Conservation (phyloP, 1,140 invertebrate genomes). For the Platorchestia sp. region DNA sequence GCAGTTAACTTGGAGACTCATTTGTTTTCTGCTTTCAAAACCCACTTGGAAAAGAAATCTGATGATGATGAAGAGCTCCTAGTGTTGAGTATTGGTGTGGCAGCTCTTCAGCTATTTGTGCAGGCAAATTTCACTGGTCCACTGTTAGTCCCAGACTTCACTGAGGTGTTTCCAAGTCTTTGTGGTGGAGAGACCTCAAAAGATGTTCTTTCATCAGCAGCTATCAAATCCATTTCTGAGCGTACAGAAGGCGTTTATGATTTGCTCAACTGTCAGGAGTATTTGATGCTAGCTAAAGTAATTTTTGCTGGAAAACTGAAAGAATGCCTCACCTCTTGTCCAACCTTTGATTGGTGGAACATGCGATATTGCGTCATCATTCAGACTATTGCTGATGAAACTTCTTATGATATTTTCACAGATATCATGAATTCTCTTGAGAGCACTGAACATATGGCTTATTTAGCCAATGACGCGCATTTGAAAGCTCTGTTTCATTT, state of each 20-base stretch:
- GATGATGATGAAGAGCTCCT: conserved; percentile 65
- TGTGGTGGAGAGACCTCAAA: conserved; percentile 31
- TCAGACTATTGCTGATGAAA: conserved; percentile 67
- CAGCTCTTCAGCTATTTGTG: conserved; percentile 80
- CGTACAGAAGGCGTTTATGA: conserved; percentile 65
- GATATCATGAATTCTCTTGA: conserved; percentile 63
- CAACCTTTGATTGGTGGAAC: conserved; percentile 71
- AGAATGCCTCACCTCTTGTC: conserved; percentile 68
- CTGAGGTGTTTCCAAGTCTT: conserved; percentile 56
- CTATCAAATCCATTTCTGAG: conserved; percentile 60
- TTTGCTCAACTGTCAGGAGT: conserved; percentile 60
- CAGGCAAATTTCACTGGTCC: conserved; percentile 87
- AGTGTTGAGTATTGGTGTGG: conserved; percentile 73
- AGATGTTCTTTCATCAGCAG: conserved; percentile 53
- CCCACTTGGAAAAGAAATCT: background rate
- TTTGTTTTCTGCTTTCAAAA: conserved; percentile 21
- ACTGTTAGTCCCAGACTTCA: conserved; percentile 68
- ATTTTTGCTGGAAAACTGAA: conserved; percentile 69
- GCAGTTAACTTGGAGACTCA: background rate
- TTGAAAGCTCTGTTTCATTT: conserved; percentile 77
- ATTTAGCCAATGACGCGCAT: conserved; percentile 61
- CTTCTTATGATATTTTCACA: conserved; percentile 63
- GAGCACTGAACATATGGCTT: conserved; percentile 61
- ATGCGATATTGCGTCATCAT: conserved; percentile 70
- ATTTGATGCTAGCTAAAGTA: conserved; percentile 64